Base-by-base conservation (phyloP, 2,113 vertebrate species). In the Lampris incognitus region DNA sequence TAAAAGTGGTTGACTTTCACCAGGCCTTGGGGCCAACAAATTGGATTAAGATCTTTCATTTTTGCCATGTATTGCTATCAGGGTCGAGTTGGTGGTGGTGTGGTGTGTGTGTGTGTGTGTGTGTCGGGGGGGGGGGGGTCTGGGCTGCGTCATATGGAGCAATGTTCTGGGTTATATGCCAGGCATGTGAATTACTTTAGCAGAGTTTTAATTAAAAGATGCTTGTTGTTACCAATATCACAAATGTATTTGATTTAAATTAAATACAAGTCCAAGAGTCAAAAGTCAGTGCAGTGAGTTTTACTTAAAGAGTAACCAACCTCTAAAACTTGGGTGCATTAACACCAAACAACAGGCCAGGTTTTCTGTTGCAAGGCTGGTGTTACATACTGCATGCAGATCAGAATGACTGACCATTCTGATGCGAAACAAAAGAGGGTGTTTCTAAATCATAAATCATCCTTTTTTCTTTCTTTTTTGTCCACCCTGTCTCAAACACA, bases 41-140 rank as follows among this genome's bases (percentile, higher is more conserved):
- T 88, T 77, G 89, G 90, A 94, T 93, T 92, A 93, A 85, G 84
- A 78, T 88, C 78, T 92, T 92, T 85, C 24, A 87, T 85, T 84
- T 91, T 88, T 81, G 57, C 70, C 58, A 78, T 52, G 74, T 68
- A 79, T 81, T 75, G 75, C 11, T 38, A 11, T 58, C 11, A 11
- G 58, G 13, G 58, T 8, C 7, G 13, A 3, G 5, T 37, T 56
- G 64, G 64, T 63, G 24, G 24, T 24, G 24, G 24, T 24, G 24
- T 24, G 24, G 24, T 24, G 24, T 24, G 24, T 24, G 24, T 24
- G 24, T 24, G 24, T 24, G 24, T 24, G n/a, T n/a, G n/a, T n/a
- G n/a, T 71, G 65, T 57, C 65, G 49, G 39, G 40, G 76, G 57
- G 65, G 80, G 68, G 69, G 59, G 84, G 66, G 64, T 57, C 66